phyloP scores from a whole-genome alignment of 1,140 invertebrate species.

The Trachelipus rathkii region DNA sequence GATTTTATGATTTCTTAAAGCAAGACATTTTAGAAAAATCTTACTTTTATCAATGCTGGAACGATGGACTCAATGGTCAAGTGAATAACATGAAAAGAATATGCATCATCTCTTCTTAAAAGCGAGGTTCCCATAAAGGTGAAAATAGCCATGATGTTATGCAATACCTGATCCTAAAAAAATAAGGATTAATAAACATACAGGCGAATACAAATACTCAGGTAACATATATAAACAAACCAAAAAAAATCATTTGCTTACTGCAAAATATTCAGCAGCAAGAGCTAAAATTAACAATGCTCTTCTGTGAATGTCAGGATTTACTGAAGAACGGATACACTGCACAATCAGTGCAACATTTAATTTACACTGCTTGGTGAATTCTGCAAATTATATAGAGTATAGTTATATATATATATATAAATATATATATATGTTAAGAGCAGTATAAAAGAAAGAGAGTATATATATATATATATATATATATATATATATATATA shows the following conservation, averaged over 20 bases:
- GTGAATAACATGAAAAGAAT: constrained; percentile 86
- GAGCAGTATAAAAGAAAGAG: no score
- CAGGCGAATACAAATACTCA: no score
- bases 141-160: constrained; percentile 90
- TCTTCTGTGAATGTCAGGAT: constrained; percentile 27
- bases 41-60: constrained; percentile 67
- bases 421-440: no score
- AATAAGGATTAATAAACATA: constrained; percentile 7
- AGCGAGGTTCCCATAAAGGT: constrained; percentile 93
- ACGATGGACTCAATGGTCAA: constrained; percentile 86
- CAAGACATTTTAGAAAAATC: constrained; percentile 17
- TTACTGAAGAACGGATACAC: constrained; percentile 23
- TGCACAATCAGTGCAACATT: constrained; percentile 27
- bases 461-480: no score
- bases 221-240: no score
- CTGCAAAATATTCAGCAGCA: constrained; percentile 23
- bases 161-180: constrained; percentile 68
- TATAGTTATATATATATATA: neutral
- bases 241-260: neutral
- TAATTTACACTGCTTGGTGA: neutral
- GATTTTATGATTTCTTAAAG: no score
- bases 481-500: no score
- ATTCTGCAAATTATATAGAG: neutral
- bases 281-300: constrained; percentile 22
- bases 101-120: constrained; percentile 82